Evolutionary conservation across 53 echinoderm and acorn worm genomes (phyloP), one percentile per base, ranked within the genome.

Genomic region (Temnopleurus reevesii): DNA sequence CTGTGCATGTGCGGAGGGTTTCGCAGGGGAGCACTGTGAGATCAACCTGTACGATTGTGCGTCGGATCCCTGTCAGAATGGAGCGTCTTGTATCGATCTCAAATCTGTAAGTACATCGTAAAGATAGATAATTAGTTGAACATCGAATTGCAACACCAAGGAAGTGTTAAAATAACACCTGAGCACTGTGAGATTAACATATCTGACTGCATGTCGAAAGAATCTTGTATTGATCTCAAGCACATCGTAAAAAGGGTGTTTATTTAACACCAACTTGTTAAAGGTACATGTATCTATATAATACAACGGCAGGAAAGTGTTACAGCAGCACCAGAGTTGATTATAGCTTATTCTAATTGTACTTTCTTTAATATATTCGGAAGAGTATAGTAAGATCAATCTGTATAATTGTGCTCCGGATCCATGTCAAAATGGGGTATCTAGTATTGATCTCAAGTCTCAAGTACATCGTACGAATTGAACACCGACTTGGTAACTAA

Each of bases 1-100:
- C 27, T 95, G 95, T 19, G 81, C 61, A 45, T 95, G 93, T 45
- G 71, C 58, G 2, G 92, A 87, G 4, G 93, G 95, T 2, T 95
- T 92, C 33, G 59, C 89, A 9, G 93, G 94, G 25, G 92, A 90
- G 2, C 77, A 84, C 46, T 94, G 94, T 30, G 91, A 91, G 51
- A 58, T 94, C 27, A 92, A 94, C 86, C 60, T 91, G 38, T 91
- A 63, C 28, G 94, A 94, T 89, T 94, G 94, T 76, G 94, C 91
- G 12, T 91, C 91, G 0, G 77, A 92, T 53, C 91, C 91, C 0
- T 92, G 92, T 47, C 83, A 61, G 65, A 92, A 94, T 71, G 91
- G 91, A 5, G 94, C 85, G 12, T 92, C 92, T 15, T 94, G 94
- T 44, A 81, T 91, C 15, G 94, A 94, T 89, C 77, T 91, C 21